These are phyloP conservation scores for Pedicia rivosa DNA, from an alignment of 2,888 invertebrate species.

Conservation along the genomic window DNA sequence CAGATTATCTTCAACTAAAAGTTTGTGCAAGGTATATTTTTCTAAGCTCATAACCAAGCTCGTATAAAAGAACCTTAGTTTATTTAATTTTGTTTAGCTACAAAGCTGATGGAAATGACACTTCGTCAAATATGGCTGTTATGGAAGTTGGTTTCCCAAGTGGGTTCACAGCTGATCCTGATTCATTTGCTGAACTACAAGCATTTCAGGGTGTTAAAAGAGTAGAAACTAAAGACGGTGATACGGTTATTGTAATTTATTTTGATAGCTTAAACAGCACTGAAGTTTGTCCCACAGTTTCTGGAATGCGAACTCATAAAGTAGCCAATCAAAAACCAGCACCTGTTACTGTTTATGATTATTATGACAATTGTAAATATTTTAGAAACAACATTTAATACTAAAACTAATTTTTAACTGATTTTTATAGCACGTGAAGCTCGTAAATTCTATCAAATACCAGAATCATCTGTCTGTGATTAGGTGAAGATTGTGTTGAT, in stretches of 20 bases:
- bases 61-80: no score
- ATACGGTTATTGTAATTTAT: slow-evolving; percentile 47
- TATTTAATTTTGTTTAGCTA: no score
- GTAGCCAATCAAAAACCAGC: slow-evolving; percentile 77
- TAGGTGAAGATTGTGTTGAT: slow-evolving; percentile 36
- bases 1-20: slow-evolving; percentile 60
- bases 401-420: slow-evolving; percentile 3
- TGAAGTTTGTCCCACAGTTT: slow-evolving; percentile 70
- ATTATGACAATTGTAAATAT: slow-evolving; percentile 76
- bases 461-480: slow-evolving; percentile 57
- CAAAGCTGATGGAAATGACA: slow-evolving; percentile 27
- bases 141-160: slow-evolving; percentile 82
- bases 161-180: slow-evolving; percentile 56
- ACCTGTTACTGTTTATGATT: slow-evolving; percentile 71
- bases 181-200: slow-evolving; percentile 45
- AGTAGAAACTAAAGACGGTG: slow-evolving; percentile 50
- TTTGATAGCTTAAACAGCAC: slow-evolving; percentile 45
- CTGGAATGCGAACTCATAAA: slow-evolving; percentile 66
- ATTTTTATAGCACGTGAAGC: slow-evolving; percentile 48
- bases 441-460: slow-evolving; percentile 55
- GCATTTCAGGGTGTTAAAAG: slow-evolving; percentile 34
- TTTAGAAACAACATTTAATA: slow-evolving; percentile 23
- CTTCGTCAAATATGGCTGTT: slow-evolving; percentile 72
- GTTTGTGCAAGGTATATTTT: slow-evolving; percentile 55
- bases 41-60: no score